phyloP scores from a whole-genome alignment of 2,888 invertebrate genomes.

The Mesoligia furuncula region DNA sequence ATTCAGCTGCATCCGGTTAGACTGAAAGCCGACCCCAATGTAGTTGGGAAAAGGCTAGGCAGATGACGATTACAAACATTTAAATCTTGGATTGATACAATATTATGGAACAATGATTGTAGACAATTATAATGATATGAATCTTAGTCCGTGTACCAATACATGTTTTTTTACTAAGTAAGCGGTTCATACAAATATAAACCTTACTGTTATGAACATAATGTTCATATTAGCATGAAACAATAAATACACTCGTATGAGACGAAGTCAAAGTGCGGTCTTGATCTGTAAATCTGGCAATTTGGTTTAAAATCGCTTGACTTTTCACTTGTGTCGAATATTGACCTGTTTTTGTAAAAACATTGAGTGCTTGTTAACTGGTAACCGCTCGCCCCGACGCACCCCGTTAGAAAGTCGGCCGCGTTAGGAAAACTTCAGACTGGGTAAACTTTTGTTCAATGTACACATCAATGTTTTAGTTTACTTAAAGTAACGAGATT shows the following conservation, averaged over 20 bases:
- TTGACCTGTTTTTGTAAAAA: background rate
- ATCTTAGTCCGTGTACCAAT: background rate
- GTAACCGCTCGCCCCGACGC: background rate
- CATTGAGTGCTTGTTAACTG: background rate
- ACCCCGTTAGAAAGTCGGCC: background rate
- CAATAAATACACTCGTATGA: background rate
- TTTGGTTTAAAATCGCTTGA: background rate
- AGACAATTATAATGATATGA: background rate
- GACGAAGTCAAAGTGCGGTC: background rate
- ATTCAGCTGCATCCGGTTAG: too few relatives aligned
- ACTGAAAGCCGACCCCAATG: too few relatives aligned
- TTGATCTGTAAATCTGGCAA: background rate
- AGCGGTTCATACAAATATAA: background rate
- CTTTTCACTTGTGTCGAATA: background rate
- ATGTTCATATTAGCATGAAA: background rate
- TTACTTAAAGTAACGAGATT: background rate
- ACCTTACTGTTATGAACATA: background rate
- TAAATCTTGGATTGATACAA: background rate
- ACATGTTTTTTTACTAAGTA: background rate
- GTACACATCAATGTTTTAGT: slow-evolving; percentile 4
- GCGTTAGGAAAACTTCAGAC: background rate
- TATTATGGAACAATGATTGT: background rate
- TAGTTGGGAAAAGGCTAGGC: too few relatives aligned
- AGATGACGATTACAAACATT: background rate
- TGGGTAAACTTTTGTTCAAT: background rate